Conservation (phyloP, 2,113 vertebrate species). For the Leiothrix lutea region DNA sequence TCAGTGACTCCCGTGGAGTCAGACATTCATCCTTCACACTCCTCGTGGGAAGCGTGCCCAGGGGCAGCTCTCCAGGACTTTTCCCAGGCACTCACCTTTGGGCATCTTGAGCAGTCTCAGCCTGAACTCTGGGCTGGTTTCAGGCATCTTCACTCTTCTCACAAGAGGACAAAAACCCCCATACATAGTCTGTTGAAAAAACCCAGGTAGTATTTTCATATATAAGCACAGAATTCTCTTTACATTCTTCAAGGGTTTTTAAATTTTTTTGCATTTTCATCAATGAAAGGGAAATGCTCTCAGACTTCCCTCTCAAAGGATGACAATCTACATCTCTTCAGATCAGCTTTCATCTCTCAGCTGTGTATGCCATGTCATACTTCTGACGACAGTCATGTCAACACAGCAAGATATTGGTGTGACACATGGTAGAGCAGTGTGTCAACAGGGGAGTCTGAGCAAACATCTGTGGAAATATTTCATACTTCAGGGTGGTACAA, state of each 20-base stretch:
- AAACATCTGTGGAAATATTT: not conserved
- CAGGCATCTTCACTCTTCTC: not conserved
- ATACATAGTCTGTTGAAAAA: not conserved
- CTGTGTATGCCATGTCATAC: not conserved
- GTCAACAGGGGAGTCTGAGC: not conserved
- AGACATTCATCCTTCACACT: not conserved
- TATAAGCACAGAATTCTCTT: not conserved
- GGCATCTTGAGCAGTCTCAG: not conserved
- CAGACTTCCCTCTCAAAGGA: not conserved
- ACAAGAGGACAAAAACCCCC: not conserved
- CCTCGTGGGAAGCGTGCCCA: not conserved
- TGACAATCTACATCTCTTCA: not conserved
- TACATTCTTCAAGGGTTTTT: not conserved
- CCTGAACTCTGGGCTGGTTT: not conserved
- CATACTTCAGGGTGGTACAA: not conserved
- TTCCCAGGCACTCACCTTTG: not conserved
- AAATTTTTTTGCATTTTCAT: not conserved
- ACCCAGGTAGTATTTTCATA: not conserved
- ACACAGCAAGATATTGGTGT: not conserved
- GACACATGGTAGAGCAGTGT: not conserved
- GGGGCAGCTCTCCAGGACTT: not conserved
- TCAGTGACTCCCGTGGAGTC: not conserved
- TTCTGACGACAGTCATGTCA: constrained; percentile 12
- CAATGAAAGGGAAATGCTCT: not conserved
- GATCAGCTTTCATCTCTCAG: not conserved